Percentiles rank a stretch among this genome's conserved stretches.
Conservation (phyloP, 2,888 invertebrate species). For the Mimumesa dahlbomi region DNA sequence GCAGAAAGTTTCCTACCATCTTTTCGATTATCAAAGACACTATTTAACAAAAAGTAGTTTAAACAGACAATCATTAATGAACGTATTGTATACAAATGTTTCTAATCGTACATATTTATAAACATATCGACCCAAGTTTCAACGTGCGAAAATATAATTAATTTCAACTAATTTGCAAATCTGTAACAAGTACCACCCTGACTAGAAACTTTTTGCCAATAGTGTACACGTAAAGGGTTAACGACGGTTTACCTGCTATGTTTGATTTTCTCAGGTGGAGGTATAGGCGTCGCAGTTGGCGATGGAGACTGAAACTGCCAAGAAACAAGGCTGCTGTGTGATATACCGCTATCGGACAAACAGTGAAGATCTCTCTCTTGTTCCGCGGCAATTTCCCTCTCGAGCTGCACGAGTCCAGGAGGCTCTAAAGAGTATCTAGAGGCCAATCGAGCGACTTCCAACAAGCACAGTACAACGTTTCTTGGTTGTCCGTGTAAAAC, state of each 20-base stretch:
- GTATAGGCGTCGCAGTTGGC: slow-evolving; percentile 78
- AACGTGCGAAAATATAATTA: too few relatives aligned
- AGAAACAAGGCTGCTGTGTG: slow-evolving; percentile 82
- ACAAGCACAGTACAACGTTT: slow-evolving; percentile 90
- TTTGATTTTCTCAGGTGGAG: slow-evolving; percentile 81
- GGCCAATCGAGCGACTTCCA: slow-evolving; percentile 92
- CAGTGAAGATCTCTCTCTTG: slow-evolving; percentile 85
- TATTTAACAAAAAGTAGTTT: too few relatives aligned
- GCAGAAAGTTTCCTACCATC: too few relatives aligned
- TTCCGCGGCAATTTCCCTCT: slow-evolving; percentile 92
- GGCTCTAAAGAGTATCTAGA: slow-evolving; percentile 90
- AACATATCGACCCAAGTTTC: too few relatives aligned
- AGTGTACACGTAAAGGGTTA: not conserved
- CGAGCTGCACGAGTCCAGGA: slow-evolving; percentile 90
- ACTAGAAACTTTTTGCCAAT: too few relatives aligned
- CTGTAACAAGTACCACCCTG: not conserved
- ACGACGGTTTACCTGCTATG: slow-evolving; percentile 81
- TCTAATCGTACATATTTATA: too few relatives aligned
- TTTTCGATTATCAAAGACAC: too few relatives aligned
- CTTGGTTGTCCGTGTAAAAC: slow-evolving; percentile 92
- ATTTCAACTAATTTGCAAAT: not conserved
- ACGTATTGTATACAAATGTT: too few relatives aligned
- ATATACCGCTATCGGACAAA: slow-evolving; percentile 83
- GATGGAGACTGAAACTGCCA: slow-evolving; percentile 86
- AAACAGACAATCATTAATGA: too few relatives aligned